These are phyloP conservation scores for Diprion similis DNA, from an alignment of 1,140 invertebrate species.

Conservation along the genomic window DNA sequence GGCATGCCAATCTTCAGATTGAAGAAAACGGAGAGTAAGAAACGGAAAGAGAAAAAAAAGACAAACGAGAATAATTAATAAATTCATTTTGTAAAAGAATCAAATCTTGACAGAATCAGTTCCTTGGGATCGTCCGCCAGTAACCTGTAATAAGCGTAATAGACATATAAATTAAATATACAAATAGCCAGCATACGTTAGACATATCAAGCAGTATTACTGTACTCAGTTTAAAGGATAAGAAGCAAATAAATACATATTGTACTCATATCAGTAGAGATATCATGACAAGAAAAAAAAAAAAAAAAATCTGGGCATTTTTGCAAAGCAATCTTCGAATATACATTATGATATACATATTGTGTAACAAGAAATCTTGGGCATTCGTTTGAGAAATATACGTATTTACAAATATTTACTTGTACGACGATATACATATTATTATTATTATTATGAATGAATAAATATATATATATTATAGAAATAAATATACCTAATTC, in stretches of 20 bases:
- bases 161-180: constrained; percentile 25
- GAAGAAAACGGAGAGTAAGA: too few species aligned
- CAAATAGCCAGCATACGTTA: constrained; percentile 44
- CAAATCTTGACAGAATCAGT: constrained; percentile 26
- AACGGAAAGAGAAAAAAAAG: background rate
- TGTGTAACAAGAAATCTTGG: background rate
- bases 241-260: constrained; percentile 41
- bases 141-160: constrained; percentile 3
- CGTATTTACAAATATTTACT: constrained; percentile 9
- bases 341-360: background rate
- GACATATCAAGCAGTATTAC: constrained; percentile 62
- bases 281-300: constrained; percentile 16
- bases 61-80: background rate
- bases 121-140: constrained; percentile 40
- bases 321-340: constrained; percentile 28
- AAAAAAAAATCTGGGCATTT: constrained; percentile 27
- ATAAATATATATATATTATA: constrained; percentile 12
- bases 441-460: background rate
- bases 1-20: too few species aligned
- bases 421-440: constrained; percentile 1
- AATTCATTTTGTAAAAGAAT: constrained; percentile 2
- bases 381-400: constrained; percentile 14
- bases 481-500: constrained; percentile 15
- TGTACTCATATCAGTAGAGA: constrained; percentile 51
- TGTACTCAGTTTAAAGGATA: constrained; percentile 52